Evolutionary conservation across 2,113 vertebrate genomes (phyloP), one percentile per base, ranked within the genome.

Genomic region (Mobula birostris): DNA sequence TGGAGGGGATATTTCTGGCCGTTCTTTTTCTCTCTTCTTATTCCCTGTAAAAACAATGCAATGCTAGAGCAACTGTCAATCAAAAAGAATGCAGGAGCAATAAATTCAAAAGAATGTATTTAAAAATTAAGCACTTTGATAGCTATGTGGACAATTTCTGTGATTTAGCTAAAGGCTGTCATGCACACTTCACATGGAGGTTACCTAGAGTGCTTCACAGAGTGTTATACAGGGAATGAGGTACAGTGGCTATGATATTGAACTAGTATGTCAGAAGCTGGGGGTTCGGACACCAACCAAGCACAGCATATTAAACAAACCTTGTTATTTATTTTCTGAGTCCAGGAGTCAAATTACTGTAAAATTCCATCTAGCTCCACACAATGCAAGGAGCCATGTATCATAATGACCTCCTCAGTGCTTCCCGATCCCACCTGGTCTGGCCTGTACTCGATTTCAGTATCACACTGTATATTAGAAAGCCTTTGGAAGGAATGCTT

Each of bases 1-100:
- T 0, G 99, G 99, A 0, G 98, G 98, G 24, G 98, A 99, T 94
- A 99, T 99, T 96, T 99, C 99, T 94, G 98, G 98, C 76, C 99
- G 96, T 95, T 99, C 98, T 95, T 98, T 98, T 94, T 99, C 97
- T 96, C 99, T 99, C 96, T 99, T 99, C 95, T 96, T 98, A 95
- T 98, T 98, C 95, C 97, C 98, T 99, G 96, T 82, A 95, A 94
- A 85, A 94, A 58, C 7, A 95, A 94, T 92, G 82, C 58, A 5
- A 88, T 32, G 11, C 58, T n/a, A 24, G 83, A 93, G 36, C 32
- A 93, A 19, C n/a, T 74, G 29, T 88, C 61, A 88, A 61, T 58
- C 19, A 58, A 91, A 90, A 68, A n/a, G 68, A 19, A 48, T 4
- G 70, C 90, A 92, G 19, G 5, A 7, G 29, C 27, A 88, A 63